A percentile compares a stretch with the other conserved stretches of the same genome.
phyloP scores from a whole-genome alignment of 2,797 vertebrate species.

The Rhinichthys osculus region DNA sequence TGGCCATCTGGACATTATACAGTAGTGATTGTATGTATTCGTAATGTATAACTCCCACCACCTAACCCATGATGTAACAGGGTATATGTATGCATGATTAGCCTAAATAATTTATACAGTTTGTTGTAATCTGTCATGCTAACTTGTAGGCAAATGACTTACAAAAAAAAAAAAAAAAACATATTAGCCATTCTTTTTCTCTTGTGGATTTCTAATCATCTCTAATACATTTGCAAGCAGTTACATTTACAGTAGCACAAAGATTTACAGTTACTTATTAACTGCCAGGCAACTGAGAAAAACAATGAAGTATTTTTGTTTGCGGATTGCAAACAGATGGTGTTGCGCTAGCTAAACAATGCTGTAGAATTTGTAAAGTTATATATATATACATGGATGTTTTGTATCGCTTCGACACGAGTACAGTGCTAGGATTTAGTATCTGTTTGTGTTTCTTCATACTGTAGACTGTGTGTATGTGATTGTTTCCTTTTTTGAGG shows the following conservation, averaged over 20 bases:
- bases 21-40: slow-evolving; percentile 57
- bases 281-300: slow-evolving; percentile 51
- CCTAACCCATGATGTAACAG: slow-evolving; percentile 60
- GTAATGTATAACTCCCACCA: slow-evolving; percentile 52
- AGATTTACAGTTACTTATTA: slow-evolving; percentile 34
- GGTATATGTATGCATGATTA: slow-evolving; percentile 65
- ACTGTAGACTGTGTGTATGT: slow-evolving; percentile 52
- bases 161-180: not conserved
- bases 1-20: slow-evolving; percentile 51
- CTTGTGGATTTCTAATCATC: slow-evolving; percentile 44
- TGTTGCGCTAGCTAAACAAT: slow-evolving; percentile 49
- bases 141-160: slow-evolving; percentile 50
- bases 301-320: slow-evolving; percentile 29
- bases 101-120: slow-evolving; percentile 57
- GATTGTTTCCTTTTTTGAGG: slow-evolving; percentile 51
- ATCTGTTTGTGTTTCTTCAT: slow-evolving; percentile 55
- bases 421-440: slow-evolving; percentile 62
- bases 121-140: slow-evolving; percentile 61
- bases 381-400: slow-evolving; percentile 60
- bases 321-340: slow-evolving; percentile 10
- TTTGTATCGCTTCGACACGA: slow-evolving; percentile 60
- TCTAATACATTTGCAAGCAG: slow-evolving; percentile 43
- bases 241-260: slow-evolving; percentile 46
- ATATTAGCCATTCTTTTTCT: slow-evolving; percentile 43
- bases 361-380: slow-evolving; percentile 56